Evolutionary conservation across 2,797 vertebrate genomes (phyloP).

Genomic region (Lepus townsendii): DNA sequence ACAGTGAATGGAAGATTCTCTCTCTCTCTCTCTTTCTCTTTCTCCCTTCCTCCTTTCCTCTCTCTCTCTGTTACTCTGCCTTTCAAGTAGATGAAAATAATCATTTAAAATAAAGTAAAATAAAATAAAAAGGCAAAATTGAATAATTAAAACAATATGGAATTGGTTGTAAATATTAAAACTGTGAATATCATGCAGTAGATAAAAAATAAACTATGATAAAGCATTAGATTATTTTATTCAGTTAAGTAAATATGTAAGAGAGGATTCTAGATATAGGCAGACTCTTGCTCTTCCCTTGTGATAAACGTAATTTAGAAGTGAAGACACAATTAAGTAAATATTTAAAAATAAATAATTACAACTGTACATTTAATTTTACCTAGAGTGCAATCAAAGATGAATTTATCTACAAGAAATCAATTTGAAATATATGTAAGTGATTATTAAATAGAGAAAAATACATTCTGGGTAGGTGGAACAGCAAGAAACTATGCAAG

Average conservation of each 20-base stretch:
- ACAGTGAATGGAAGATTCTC: too few relatives aligned
- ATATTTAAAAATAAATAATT: background rate
- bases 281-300: background rate
- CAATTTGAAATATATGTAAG: background rate
- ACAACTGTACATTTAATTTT: conserved; percentile 4
- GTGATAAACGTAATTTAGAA: conserved; percentile 30
- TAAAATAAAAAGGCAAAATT: background rate
- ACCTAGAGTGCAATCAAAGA: background rate
- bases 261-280: background rate
- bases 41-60: too few relatives aligned
- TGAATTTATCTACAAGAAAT: background rate
- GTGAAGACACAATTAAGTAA: background rate
- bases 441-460: conserved; percentile 6
- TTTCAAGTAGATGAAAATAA: too few relatives aligned
- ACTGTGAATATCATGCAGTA: background rate
- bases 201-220: background rate
- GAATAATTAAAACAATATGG: background rate
- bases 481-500: background rate
- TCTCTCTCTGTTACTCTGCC: too few relatives aligned
- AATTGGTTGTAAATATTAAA: conserved; percentile 31
- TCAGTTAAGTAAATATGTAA: conserved; percentile 30
- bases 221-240: conserved; percentile 6
- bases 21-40: too few relatives aligned
- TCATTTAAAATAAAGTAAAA: too few relatives aligned
- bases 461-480: background rate